Percentiles rank a stretch among this genome's conserved stretches.
phyloP scores from a whole-genome alignment of 2,113 vertebrate species.

The Pampusana beccarii region DNA sequence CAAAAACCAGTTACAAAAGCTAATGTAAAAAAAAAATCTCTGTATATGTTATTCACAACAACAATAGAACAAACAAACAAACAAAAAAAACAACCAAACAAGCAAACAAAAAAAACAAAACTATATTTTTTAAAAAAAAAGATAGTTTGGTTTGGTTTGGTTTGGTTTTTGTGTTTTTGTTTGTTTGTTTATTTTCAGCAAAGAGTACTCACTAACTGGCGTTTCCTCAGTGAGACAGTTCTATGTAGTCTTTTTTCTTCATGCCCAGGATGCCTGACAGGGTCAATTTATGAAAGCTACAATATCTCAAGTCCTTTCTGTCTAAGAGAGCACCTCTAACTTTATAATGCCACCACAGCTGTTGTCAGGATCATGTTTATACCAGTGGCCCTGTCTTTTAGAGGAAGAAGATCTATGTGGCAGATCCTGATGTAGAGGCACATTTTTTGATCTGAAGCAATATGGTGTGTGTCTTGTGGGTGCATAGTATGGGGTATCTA shows the following conservation, averaged over 20 bases:
- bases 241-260: neutral
- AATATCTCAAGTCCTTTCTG: neutral
- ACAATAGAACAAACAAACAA: too few species aligned
- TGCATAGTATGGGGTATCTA: rapidly evolving
- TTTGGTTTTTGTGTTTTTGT: too few species aligned
- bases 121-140: too few species aligned
- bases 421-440: rapidly evolving
- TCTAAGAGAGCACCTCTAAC: neutral
- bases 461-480: rapidly evolving
- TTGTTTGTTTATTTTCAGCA: neutral
- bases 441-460: neutral
- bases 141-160: too few species aligned
- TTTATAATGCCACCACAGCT: neutral
- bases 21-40: neutral
- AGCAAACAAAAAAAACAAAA: neutral
- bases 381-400: neutral
- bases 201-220: rapidly evolving
- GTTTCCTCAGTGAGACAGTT: neutral
- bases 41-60: rapidly evolving
- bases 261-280: neutral
- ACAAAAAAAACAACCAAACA: too few species aligned
- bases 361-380: neutral
- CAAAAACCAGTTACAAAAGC: neutral
- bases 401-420: neutral
- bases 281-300: neutral